Evolutionary conservation across 2,797 vertebrate genomes (phyloP).

Genomic region (Typhlichthys subterraneus): DNA sequence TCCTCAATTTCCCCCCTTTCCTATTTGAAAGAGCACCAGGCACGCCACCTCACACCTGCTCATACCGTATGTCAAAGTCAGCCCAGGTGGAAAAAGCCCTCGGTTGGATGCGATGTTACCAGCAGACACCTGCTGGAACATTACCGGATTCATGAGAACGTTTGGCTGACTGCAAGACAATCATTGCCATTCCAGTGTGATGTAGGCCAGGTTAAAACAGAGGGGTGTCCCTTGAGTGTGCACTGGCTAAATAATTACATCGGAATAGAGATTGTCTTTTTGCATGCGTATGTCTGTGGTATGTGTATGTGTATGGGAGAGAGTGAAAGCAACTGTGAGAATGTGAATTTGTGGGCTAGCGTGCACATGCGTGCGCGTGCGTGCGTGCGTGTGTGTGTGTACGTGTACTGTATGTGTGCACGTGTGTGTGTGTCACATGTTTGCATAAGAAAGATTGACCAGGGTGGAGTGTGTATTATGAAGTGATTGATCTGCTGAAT

Average conservation of each 20-base stretch:
- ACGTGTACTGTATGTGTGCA: background rate
- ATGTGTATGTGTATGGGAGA: constrained; percentile 3
- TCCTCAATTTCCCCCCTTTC: constrained; percentile 24
- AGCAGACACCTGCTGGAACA: constrained; percentile 58
- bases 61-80: constrained; percentile 47
- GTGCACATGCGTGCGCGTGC: background rate
- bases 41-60: constrained; percentile 37
- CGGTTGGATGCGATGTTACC: constrained; percentile 56
- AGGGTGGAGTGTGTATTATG: constrained; percentile 57
- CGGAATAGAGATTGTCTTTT: background rate
- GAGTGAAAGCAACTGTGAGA: background rate
- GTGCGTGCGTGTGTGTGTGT: constrained; percentile 1
- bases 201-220: constrained; percentile 31
- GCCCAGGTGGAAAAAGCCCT: constrained; percentile 57
- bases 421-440: background rate
- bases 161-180: constrained; percentile 45
- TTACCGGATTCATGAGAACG: constrained; percentile 66
- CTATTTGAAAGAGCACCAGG: constrained; percentile 46
- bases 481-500: constrained; percentile 70
- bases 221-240: constrained; percentile 13
- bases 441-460: constrained; percentile 43
- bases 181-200: constrained; percentile 58
- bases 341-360: constrained; percentile 15
- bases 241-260: too few species aligned
- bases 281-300: constrained; percentile 2